Conservation (phyloP, 1,140 invertebrate genomes). For the Helicoverpa zea region DNA sequence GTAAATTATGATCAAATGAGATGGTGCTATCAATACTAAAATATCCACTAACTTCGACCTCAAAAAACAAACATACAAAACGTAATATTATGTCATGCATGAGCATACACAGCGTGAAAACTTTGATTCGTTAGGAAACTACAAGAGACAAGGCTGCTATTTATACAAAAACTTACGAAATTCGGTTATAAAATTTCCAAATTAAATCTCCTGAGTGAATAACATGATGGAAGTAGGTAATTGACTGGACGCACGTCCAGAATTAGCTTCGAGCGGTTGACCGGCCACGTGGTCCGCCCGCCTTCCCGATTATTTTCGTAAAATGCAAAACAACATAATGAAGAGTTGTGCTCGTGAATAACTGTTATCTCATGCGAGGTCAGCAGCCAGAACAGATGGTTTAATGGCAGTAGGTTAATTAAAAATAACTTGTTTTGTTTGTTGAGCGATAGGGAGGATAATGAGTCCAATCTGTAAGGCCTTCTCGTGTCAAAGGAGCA, state of each 20-base stretch:
- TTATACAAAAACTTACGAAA: neutral
- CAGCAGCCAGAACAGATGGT: constrained; percentile 19
- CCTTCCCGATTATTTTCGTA: constrained; percentile 18
- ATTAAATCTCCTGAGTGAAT: neutral
- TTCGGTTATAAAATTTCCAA: neutral
- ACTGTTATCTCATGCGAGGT: constrained; percentile 19
- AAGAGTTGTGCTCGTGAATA: neutral
- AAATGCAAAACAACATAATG: constrained; percentile 24
- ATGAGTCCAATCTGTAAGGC: too few relatives aligned
- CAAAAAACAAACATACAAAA: too few relatives aligned
- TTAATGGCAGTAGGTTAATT: constrained; percentile 9
- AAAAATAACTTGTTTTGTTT: neutral
- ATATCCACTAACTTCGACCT: too few relatives aligned
- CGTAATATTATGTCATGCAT: too few relatives aligned
- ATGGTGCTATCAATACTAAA: too few relatives aligned
- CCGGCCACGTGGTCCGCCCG: constrained; percentile 21
- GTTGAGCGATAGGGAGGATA: neutral
- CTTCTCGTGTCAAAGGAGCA: too few relatives aligned
- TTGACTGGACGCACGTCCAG: neutral
- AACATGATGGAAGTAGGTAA: constrained; percentile 11
- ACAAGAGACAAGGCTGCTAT: too few relatives aligned
- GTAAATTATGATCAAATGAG: too few relatives aligned
- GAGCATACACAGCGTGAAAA: too few relatives aligned
- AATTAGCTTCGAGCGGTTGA: constrained; percentile 8
- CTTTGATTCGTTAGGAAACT: too few relatives aligned